phyloP scores from a whole-genome alignment of 2,888 invertebrate genomes.

The Rhagophthalmus giganteus region DNA sequence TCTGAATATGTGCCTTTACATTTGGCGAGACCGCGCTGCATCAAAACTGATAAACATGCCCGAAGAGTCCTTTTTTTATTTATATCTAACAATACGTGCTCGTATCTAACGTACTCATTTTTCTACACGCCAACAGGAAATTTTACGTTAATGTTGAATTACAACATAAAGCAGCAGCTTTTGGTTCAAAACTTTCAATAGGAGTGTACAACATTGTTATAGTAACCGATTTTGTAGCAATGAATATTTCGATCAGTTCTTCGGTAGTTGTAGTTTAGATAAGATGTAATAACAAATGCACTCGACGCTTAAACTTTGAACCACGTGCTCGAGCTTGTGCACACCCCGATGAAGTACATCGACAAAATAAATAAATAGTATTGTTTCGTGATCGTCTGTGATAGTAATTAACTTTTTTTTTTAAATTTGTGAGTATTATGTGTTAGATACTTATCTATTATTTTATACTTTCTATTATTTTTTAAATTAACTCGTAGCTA shows the following conservation, averaged over 20 bases:
- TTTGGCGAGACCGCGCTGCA: no score
- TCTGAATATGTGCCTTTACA: no score
- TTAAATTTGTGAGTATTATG: not conserved
- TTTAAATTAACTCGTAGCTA: not conserved
- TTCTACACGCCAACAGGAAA: no score
- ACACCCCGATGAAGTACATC: not conserved
- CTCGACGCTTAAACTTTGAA: slow-evolving; percentile 2
- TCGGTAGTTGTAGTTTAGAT: slow-evolving; percentile 5
- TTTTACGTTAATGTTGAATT: no score
- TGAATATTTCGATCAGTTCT: slow-evolving; percentile 9
- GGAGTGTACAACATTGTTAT: slow-evolving; percentile 7
- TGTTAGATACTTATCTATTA: not conserved
- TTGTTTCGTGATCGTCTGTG: not conserved
- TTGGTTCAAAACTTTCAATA: no score
- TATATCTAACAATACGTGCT: no score
- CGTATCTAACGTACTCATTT: no score
- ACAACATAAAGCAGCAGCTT: no score
- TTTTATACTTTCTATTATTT: not conserved
- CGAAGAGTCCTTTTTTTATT: no score
- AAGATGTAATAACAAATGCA: slow-evolving; percentile 12
- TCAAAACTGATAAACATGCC: no score
- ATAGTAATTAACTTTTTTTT: not conserved
- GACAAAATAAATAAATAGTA: not conserved
- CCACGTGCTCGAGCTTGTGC: slow-evolving; percentile 3
- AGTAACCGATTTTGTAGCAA: slow-evolving; percentile 8